These are phyloP conservation scores for Tenebrio molitor DNA, from an alignment of 1,140 invertebrate genomes.

Conservation along the genomic window DNA sequence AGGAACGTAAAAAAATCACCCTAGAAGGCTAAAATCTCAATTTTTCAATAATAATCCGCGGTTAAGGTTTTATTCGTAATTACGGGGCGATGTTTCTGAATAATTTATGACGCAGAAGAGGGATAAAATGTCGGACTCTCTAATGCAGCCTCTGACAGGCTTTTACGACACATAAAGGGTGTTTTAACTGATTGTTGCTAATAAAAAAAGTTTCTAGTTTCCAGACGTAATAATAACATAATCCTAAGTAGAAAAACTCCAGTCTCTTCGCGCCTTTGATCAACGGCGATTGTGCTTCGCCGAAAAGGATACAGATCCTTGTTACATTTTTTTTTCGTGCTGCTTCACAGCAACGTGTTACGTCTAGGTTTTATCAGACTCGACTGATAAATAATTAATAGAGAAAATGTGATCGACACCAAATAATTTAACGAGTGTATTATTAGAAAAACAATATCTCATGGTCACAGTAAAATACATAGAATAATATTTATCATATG, in stretches of 20 bases:
- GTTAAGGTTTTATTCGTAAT: slow-evolving; percentile 35
- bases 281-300: slow-evolving; percentile 1
- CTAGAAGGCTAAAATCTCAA: slow-evolving; percentile 24
- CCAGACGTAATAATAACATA: slow-evolving; percentile 25
- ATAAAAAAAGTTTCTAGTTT: slow-evolving; percentile 37
- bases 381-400: too few species aligned
- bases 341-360: too few species aligned
- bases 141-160: slow-evolving; percentile 34
- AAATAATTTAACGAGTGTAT: too few species aligned
- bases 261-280: slow-evolving; percentile 1
- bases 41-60: slow-evolving; percentile 33
- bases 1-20: slow-evolving; percentile 25
- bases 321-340: too few species aligned
- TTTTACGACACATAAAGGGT: slow-evolving; percentile 39
- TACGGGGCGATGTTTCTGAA: slow-evolving; percentile 30
- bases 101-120: slow-evolving; percentile 31
- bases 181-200: slow-evolving; percentile 41
- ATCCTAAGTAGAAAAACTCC: slow-evolving; percentile 12
- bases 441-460: too few species aligned
- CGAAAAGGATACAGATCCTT: too few species aligned
- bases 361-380: too few species aligned
- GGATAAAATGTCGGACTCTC: slow-evolving; percentile 31
- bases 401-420: too few species aligned
- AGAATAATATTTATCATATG: too few species aligned
- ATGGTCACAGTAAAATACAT: too few species aligned